phyloP scores from a whole-genome alignment of 2,797 vertebrate genomes.

The Pagetopsis macropterus region DNA sequence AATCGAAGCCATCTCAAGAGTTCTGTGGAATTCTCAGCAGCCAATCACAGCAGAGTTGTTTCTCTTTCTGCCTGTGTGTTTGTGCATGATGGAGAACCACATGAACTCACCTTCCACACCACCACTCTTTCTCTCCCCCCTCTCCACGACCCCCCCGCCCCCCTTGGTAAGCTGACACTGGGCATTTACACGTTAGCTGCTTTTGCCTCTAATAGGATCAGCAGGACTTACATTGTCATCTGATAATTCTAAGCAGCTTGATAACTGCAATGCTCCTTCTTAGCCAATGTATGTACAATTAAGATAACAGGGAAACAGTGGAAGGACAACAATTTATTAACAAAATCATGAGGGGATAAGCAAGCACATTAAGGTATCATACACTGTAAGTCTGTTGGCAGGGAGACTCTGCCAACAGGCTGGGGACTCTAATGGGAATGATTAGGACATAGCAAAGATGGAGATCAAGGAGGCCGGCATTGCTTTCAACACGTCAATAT shows the following conservation, averaged over 20 bases:
- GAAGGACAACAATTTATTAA: constrained; percentile 84
- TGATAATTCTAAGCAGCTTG: constrained; percentile 92
- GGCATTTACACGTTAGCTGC: constrained; percentile 89
- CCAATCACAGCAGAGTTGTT: not conserved
- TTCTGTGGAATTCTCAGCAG: not conserved
- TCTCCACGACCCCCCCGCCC: not conserved
- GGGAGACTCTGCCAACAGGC: constrained; percentile 2
- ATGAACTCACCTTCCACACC: constrained; percentile 40
- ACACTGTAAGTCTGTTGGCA: constrained; percentile 28
- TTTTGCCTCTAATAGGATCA: constrained; percentile 92
- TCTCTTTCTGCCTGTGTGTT: not conserved
- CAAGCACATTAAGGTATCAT: constrained; percentile 51
- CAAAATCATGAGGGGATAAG: constrained; percentile 78
- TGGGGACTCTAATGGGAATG: not conserved
- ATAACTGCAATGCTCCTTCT: constrained; percentile 87
- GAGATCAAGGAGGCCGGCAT: no score
- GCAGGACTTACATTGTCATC: constrained; percentile 90
- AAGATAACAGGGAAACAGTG: constrained; percentile 86
- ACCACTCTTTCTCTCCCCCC: not conserved
- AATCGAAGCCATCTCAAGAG: no score
- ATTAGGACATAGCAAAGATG: not conserved
- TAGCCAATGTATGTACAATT: constrained; percentile 91
- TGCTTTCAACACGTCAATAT: no score
- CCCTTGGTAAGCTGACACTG: constrained; percentile 88
- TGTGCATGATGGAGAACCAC: constrained; percentile 41